Evolutionary conservation across 2,888 invertebrate genomes (phyloP).

Genomic region (Lithophane semibrunnea): DNA sequence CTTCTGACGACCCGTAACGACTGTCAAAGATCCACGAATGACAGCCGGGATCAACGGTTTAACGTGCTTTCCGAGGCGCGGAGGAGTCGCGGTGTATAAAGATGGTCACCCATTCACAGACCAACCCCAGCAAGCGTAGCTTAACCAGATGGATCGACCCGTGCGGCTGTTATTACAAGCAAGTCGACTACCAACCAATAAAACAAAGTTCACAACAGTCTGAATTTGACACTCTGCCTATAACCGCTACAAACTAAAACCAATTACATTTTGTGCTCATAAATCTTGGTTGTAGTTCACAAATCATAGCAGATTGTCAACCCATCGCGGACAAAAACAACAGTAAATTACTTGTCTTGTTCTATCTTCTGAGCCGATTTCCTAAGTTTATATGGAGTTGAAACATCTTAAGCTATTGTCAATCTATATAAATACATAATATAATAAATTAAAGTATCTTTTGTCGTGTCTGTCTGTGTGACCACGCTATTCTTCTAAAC

Average conservation of each 20-base stretch:
- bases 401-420: background rate
- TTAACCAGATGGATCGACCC: no score
- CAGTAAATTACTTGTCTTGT: slow-evolving; percentile 28
- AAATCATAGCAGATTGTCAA: slow-evolving; percentile 58
- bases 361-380: background rate
- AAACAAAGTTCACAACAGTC: slow-evolving; percentile 19
- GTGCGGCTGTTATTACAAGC: background rate
- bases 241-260: slow-evolving; percentile 33
- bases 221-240: slow-evolving; percentile 23
- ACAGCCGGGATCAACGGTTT: no score
- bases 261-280: slow-evolving; percentile 41
- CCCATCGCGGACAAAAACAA: slow-evolving; percentile 47
- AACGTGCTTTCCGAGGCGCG: no score
- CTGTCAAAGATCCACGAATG: no score
- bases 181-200: background rate
- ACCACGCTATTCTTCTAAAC: no score
- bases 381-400: slow-evolving; percentile 14
- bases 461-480: no score
- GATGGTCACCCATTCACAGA: no score
- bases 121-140: no score
- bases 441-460: no score
- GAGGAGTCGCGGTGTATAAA: no score
- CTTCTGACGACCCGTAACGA: no score
- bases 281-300: slow-evolving; percentile 46
- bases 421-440: no score